Conservation (phyloP, 2,797 vertebrate species). For the Forpus xanthops region DNA sequence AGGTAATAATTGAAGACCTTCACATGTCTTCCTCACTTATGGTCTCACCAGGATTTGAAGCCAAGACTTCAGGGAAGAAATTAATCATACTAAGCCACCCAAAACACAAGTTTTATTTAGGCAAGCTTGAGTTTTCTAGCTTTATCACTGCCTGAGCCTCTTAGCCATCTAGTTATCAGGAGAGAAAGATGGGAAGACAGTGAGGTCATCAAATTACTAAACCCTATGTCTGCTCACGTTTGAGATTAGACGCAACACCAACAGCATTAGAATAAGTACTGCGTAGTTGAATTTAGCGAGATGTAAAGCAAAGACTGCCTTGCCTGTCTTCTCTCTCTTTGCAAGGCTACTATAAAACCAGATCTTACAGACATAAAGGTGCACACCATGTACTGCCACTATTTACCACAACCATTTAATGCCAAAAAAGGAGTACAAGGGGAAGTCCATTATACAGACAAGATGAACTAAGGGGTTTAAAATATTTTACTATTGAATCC, state of each 20-base stretch:
- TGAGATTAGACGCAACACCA: conserved; percentile 71
- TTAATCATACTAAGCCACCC: background rate
- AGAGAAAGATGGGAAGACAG: conserved; percentile 54
- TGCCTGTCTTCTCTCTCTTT: background rate
- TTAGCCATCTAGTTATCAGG: conserved; percentile 35
- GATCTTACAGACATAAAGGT: background rate
- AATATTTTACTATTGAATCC: background rate
- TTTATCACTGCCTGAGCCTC: conserved; percentile 10
- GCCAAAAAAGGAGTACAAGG: background rate
- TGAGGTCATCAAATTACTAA: conserved; percentile 68
- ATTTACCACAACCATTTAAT: background rate
- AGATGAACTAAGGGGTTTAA: background rate
- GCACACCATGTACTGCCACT: background rate
- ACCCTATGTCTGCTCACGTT: conserved; percentile 65
- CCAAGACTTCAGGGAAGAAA: background rate
- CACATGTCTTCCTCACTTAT: background rate
- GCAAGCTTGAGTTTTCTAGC: conserved; percentile 2
- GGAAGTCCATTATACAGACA: background rate
- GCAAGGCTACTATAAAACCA: background rate
- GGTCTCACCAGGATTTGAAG: background rate
- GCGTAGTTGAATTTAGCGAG: conserved; percentile 7
- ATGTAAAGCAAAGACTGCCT: background rate
- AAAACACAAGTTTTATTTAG: conserved; percentile 19
- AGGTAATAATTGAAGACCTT: background rate
- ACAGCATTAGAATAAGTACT: conserved; percentile 44